Conservation (phyloP, 2,113 vertebrate genomes). For the Oncorhynchus nerka region DNA sequence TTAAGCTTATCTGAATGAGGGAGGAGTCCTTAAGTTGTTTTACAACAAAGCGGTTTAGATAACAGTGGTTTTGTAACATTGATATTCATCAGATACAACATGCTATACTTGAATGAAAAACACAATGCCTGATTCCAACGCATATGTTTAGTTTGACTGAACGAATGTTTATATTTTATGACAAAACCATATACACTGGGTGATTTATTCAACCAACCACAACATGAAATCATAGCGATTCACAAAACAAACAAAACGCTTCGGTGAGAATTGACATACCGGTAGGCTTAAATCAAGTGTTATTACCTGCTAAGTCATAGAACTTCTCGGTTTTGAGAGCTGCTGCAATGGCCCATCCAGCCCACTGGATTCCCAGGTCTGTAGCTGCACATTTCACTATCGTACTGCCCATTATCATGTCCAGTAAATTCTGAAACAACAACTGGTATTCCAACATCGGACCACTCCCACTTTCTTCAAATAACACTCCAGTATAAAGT, state of each 20-base stretch:
- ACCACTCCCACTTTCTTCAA: constrained; percentile 28
- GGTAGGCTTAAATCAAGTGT: background rate
- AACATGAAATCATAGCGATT: background rate
- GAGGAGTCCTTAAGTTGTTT: constrained; percentile 48
- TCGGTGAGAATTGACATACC: background rate
- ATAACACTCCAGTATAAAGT: constrained; percentile 45
- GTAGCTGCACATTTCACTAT: constrained; percentile 62
- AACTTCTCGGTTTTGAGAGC: constrained; percentile 76
- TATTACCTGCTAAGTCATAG: constrained; percentile 77
- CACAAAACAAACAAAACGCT: background rate
- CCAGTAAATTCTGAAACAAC: constrained; percentile 41
- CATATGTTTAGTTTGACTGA: too few relatives aligned
- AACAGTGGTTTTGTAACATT: constrained; percentile 46
- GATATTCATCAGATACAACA: background rate
- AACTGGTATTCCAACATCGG: constrained; percentile 15
- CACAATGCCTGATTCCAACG: too few relatives aligned
- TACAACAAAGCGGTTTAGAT: constrained; percentile 57
- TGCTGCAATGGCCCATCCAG: constrained; percentile 69
- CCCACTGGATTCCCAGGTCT: constrained; percentile 73
- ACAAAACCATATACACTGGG: background rate
- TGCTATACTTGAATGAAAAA: too few relatives aligned
- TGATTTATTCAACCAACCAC: background rate
- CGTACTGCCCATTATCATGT: constrained; percentile 56
- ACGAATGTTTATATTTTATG: background rate
- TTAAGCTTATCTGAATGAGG: background rate